phyloP scores from a whole-genome alignment of 2,113 vertebrate genomes.

The Seriola aureovittata region DNA sequence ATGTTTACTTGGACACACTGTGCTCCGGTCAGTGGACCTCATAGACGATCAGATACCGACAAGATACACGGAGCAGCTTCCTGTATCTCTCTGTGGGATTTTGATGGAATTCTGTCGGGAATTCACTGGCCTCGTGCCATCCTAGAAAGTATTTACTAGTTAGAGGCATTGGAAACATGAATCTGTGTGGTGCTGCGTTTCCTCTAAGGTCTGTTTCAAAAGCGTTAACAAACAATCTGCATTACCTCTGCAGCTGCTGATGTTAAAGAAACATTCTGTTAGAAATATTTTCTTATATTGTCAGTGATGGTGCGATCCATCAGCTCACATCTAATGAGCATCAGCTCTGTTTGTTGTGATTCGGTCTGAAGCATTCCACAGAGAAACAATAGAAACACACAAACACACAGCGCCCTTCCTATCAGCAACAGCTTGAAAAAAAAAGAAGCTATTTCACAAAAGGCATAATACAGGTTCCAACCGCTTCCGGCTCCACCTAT shows the following conservation, averaged over 20 bases:
- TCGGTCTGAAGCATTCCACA: conserved; percentile 9
- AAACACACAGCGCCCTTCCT: not conserved
- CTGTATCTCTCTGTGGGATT: conserved; percentile 26
- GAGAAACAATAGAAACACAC: conserved; percentile 13
- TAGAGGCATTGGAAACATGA: conserved; percentile 17
- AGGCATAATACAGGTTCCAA: conserved; percentile 47
- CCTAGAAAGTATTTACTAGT: conserved; percentile 34
- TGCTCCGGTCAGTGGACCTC: conserved; percentile 31
- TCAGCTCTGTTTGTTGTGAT: conserved; percentile 29
- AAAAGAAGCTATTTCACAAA: conserved; percentile 32
- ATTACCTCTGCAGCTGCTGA: conserved; percentile 3
- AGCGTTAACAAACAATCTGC: conserved; percentile 6
- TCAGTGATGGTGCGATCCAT: conserved; percentile 13
- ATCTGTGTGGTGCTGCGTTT: not conserved
- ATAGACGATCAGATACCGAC: conserved; percentile 19
- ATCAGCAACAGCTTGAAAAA: conserved; percentile 12
- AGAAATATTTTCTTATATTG: conserved; percentile 26
- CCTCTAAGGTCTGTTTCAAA: conserved; percentile 21
- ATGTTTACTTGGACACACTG: conserved; percentile 52
- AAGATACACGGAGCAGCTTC: conserved; percentile 11
- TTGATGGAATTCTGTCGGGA: conserved; percentile 47
- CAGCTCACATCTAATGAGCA: conserved; percentile 41
- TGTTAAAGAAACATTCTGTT: conserved; percentile 26
- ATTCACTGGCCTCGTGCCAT: conserved; percentile 39
- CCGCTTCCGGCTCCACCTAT: conserved; percentile 63